These are phyloP conservation scores for Apeltes quadracus DNA, from an alignment of 2,113 vertebrate species.

Conservation along the genomic window DNA sequence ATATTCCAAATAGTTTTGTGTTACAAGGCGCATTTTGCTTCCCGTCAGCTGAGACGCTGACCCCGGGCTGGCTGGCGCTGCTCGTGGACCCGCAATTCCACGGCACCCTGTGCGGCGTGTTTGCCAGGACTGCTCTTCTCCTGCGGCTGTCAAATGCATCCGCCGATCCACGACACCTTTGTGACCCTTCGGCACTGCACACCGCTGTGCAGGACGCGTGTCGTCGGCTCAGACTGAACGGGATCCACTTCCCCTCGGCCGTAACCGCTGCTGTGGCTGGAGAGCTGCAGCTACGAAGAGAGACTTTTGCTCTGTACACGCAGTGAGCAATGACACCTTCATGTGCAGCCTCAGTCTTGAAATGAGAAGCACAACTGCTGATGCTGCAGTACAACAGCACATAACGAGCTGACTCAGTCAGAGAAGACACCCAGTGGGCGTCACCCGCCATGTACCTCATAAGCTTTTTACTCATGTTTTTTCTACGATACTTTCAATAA, in stretches of 20 bases:
- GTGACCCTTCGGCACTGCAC: constrained; percentile 60
- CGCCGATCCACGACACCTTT: constrained; percentile 36
- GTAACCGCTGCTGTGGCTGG: constrained; percentile 56
- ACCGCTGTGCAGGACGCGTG: constrained; percentile 63
- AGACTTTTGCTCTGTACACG: background rate
- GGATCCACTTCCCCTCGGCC: constrained; percentile 73
- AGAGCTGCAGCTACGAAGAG: constrained; percentile 30
- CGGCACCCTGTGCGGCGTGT: constrained; percentile 70
- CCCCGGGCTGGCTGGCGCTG: constrained; percentile 70
- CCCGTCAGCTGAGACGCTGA: constrained; percentile 57
- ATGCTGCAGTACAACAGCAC: constrained; percentile 38
- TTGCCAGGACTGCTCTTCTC: constrained; percentile 74
- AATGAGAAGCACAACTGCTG: constrained; percentile 34
- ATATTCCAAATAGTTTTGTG: constrained; percentile 4
- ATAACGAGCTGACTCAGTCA: background rate
- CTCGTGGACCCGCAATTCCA: constrained; percentile 80
- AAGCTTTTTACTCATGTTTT: background rate
- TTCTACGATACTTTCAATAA: background rate
- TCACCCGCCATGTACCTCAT: background rate
- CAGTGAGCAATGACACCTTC: constrained; percentile 22
- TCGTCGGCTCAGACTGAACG: constrained; percentile 60
- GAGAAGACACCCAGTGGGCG: background rate
- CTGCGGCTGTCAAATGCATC: constrained; percentile 59
- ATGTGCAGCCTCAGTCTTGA: constrained; percentile 7
- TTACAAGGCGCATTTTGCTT: background rate